These are phyloP conservation scores for Lathamus discolor DNA, from an alignment of 2,113 vertebrate species.

Conservation along the genomic window DNA sequence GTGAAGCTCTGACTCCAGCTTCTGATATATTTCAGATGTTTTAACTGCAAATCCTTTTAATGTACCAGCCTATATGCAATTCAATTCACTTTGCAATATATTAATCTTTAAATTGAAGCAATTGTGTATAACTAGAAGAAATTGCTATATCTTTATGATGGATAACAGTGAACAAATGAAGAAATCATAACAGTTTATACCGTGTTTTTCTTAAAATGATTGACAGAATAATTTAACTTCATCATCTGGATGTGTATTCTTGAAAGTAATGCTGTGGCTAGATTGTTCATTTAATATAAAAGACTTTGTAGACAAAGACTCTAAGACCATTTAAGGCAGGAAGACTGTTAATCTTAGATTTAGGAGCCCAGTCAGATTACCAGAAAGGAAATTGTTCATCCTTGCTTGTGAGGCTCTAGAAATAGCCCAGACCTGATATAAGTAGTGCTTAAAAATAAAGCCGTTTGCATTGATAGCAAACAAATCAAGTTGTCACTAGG, in stretches of 20 bases:
- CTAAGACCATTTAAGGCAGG: slow-evolving; percentile 14
- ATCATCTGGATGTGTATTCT: not conserved
- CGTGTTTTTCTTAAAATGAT: not conserved
- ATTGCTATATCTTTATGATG: not conserved
- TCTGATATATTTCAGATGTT: not conserved
- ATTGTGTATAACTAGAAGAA: not conserved
- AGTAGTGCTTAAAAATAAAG: slow-evolving; percentile 47
- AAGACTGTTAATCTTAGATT: slow-evolving; percentile 42
- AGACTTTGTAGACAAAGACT: not conserved
- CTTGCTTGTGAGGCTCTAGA: slow-evolving; percentile 1
- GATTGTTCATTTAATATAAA: not conserved
- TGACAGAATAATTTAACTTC: not conserved
- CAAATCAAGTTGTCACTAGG: not conserved
- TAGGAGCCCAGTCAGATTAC: slow-evolving; percentile 34
- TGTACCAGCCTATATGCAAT: not conserved
- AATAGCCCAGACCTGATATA: slow-evolving; percentile 34
- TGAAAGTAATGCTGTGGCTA: not conserved
- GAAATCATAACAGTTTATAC: not conserved
- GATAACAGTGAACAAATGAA: not conserved
- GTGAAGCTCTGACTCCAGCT: slow-evolving; percentile 11
- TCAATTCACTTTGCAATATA: not conserved
- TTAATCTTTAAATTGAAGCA: not conserved
- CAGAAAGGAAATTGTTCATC: slow-evolving; percentile 30
- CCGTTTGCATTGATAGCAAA: not conserved
- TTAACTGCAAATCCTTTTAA: slow-evolving; percentile 47